These are phyloP conservation scores for Spea multiplicata DNA, from an alignment of 2,113 vertebrate genomes.

Conservation along the genomic window DNA sequence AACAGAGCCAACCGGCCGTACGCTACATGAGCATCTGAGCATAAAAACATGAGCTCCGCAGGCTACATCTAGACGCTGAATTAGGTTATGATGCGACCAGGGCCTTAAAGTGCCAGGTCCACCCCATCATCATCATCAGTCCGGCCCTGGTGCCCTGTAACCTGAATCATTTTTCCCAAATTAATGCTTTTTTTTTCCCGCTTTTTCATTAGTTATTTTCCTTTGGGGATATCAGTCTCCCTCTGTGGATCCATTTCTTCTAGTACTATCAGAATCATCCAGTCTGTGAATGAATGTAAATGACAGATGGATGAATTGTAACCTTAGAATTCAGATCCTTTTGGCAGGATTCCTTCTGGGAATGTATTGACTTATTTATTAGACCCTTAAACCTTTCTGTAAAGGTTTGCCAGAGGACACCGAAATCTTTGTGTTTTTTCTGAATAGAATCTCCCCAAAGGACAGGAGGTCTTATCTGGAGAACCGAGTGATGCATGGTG, in stretches of 20 bases:
- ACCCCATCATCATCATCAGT: too few species aligned
- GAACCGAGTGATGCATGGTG: neutral
- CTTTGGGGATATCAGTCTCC: neutral
- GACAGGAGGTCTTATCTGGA: conserved; percentile 19
- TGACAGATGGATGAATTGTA: neutral
- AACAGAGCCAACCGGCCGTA: too few species aligned
- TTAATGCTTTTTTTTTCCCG: too few species aligned
- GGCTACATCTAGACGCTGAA: too few species aligned
- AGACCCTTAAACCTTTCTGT: conserved; percentile 36
- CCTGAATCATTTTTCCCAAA: too few species aligned
- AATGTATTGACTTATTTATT: conserved; percentile 39
- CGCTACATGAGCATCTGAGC: too few species aligned
- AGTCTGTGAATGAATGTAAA: conserved; percentile 3
- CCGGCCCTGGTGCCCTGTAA: too few species aligned
- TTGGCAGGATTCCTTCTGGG: conserved; percentile 26
- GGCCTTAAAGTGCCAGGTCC: too few species aligned
- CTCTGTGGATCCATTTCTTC: neutral
- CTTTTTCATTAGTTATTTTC: too few species aligned
- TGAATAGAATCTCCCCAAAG: conserved; percentile 29
- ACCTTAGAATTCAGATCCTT: conserved; percentile 21
- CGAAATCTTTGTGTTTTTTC: conserved; percentile 29
- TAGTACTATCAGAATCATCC: neutral
- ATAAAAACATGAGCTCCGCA: too few species aligned
- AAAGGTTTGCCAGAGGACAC: conserved; percentile 35
- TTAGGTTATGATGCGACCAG: too few species aligned